A percentile compares a stretch with the other conserved stretches of the same genome.
Evolutionary conservation across 2,888 invertebrate species (phyloP).

Genomic region (Drosophila stalkeri): DNA sequence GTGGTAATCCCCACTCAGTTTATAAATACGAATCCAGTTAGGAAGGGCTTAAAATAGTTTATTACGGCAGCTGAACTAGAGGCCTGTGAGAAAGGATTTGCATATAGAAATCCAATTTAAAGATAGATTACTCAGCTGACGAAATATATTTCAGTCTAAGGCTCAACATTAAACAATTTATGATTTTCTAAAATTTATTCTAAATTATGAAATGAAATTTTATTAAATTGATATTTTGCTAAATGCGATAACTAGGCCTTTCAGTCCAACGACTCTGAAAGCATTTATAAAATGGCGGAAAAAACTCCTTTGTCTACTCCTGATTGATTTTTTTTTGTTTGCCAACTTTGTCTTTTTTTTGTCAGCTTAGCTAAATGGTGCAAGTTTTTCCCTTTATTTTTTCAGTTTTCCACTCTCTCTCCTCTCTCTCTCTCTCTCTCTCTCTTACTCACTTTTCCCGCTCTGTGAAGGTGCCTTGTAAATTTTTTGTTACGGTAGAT

Average conservation of each 20-base stretch:
- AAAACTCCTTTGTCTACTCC: conserved; percentile 53
- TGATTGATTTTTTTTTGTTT: conserved; percentile 18
- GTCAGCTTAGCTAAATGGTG: conserved; percentile 38
- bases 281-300: conserved; percentile 6
- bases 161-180: not conserved
- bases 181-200: not conserved
- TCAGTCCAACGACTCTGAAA: conserved; percentile 57
- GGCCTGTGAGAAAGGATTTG: not conserved
- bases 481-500: conserved; percentile 54
- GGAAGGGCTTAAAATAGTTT: conserved; percentile 19
- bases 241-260: conserved; percentile 55
- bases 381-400: conserved; percentile 29
- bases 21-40: conserved; percentile 20
- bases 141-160: not conserved
- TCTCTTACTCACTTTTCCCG: too few relatives aligned
- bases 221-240: conserved; percentile 18
- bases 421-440: conserved; percentile 2
- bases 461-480: conserved; percentile 42
- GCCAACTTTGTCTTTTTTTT: conserved; percentile 52
- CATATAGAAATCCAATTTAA: not conserved
- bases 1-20: conserved; percentile 16
- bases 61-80: not conserved
- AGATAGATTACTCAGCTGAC: not conserved
- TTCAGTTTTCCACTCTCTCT: not conserved
- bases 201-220: not conserved